phyloP scores from a whole-genome alignment of 2,888 invertebrate species.

The Drosophila bunnanda region DNA sequence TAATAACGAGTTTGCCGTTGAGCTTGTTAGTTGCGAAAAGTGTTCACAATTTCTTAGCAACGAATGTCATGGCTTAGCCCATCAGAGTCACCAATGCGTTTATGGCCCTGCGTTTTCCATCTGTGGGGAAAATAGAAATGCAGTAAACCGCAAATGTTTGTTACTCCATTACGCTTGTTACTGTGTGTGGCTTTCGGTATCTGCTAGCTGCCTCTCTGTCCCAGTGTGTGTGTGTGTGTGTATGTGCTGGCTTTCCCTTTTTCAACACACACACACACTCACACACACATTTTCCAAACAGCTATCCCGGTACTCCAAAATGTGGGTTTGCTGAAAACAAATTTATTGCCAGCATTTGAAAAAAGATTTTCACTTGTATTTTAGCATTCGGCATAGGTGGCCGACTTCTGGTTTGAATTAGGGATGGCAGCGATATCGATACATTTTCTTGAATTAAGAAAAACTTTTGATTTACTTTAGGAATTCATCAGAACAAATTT shows the following conservation, averaged over 20 bases:
- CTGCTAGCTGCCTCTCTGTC: not conserved
- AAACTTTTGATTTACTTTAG: too few species aligned
- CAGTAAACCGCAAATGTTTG: constrained; percentile 77
- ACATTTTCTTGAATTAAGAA: too few species aligned
- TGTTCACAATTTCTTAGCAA: constrained; percentile 23
- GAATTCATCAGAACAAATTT: too few species aligned
- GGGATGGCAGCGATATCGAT: not conserved
- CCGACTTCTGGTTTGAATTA: constrained; percentile 4
- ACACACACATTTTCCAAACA: not conserved
- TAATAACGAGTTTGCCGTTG: constrained; percentile 12
- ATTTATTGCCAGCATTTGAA: constrained; percentile 35
- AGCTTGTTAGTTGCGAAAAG: constrained; percentile 20
- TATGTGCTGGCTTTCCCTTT: constrained; percentile 15
- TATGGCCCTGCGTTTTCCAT: constrained; percentile 9
- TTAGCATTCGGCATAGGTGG: constrained; percentile 35
- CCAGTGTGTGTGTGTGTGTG: not conserved
- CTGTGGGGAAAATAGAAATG: constrained; percentile 45
- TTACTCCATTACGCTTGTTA: constrained; percentile 68
- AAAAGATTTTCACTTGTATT: constrained; percentile 42
- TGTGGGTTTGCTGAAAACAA: constrained; percentile 21
- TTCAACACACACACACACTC: not conserved
- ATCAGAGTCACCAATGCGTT: constrained; percentile 11
- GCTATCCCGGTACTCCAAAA: constrained; percentile 4
- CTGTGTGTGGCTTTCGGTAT: constrained; percentile 14
- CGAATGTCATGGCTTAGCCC: constrained; percentile 7